Evolutionary conservation across 2,888 invertebrate species (phyloP).

Genomic region (Meloe dianella): DNA sequence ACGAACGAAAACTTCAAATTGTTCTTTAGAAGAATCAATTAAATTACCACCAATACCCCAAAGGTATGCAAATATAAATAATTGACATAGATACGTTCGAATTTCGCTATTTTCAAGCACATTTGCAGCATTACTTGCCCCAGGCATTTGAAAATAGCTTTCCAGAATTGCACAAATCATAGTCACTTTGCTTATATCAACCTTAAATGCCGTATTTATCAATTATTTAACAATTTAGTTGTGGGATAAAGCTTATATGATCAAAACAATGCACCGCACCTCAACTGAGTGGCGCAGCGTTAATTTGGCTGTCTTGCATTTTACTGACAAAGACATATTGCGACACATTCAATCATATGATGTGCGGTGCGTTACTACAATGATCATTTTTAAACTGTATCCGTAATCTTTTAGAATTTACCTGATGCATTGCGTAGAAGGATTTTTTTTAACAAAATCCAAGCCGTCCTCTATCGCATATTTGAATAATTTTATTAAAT

Average conservation of each 20-base stretch:
- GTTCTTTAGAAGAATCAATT: conserved; percentile 69
- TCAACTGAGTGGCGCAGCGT: too few relatives aligned
- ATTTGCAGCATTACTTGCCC: conserved; percentile 52
- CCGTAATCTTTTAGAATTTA: conserved; percentile 43
- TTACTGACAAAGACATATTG: too few relatives aligned
- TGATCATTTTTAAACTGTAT: background rate
- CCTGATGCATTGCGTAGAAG: conserved; percentile 80
- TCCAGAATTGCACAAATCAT: conserved; percentile 78
- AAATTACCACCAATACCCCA: conserved; percentile 91
- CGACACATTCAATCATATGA: too few relatives aligned
- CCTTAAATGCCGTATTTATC: conserved; percentile 60
- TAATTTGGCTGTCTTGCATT: too few relatives aligned
- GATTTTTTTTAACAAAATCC: conserved; percentile 70
- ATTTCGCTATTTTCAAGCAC: conserved; percentile 67
- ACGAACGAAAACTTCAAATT: conserved; percentile 73
- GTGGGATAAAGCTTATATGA: too few relatives aligned
- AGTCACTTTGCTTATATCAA: conserved; percentile 81
- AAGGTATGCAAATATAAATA: conserved; percentile 80
- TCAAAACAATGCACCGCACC: too few relatives aligned
- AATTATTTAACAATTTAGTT: too few relatives aligned
- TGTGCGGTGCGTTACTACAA: too few relatives aligned
- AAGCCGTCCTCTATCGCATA: conserved; percentile 72
- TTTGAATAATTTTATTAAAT: conserved; percentile 71
- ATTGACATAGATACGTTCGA: conserved; percentile 72
- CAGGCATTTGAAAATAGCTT: conserved; percentile 70